These are phyloP conservation scores for Priapulus caudatus DNA, from an alignment of 2,888 invertebrate genomes.

Conservation along the genomic window DNA sequence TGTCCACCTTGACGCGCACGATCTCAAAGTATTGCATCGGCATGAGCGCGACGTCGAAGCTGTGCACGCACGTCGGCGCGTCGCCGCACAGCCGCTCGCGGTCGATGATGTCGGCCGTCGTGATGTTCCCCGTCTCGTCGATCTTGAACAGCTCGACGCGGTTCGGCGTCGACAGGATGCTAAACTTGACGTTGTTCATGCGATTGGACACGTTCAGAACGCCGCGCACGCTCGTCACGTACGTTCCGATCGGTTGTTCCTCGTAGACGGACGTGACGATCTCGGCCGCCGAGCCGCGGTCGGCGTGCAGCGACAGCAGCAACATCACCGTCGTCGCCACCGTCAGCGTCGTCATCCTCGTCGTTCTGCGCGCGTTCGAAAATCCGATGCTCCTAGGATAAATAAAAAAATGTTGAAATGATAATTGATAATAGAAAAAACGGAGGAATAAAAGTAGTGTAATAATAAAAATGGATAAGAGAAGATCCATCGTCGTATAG, in stretches of 20 bases:
- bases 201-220: background rate
- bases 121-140: slow-evolving; percentile 1
- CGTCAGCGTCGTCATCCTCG: background rate
- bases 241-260: background rate
- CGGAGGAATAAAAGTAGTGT: too few species aligned
- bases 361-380: background rate
- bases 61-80: background rate
- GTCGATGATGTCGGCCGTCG: background rate
- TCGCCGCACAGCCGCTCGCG: background rate
- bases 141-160: background rate
- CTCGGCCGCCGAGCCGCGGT: background rate
- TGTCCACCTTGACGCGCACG: background rate
- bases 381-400: too few species aligned
- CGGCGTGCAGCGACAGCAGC: background rate
- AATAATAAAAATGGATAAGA: too few species aligned
- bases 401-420: too few species aligned
- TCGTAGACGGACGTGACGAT: background rate
- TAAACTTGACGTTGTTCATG: background rate
- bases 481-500: too few species aligned
- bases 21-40: slow-evolving; percentile 3
- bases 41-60: slow-evolving; percentile 1
- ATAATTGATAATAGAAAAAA: too few species aligned
- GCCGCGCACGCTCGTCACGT: background rate
- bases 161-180: background rate
- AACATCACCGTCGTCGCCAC: slow-evolving; percentile 1